Conservation (phyloP, 1,140 invertebrate species). For the Tyrophagus putrescentiae region DNA sequence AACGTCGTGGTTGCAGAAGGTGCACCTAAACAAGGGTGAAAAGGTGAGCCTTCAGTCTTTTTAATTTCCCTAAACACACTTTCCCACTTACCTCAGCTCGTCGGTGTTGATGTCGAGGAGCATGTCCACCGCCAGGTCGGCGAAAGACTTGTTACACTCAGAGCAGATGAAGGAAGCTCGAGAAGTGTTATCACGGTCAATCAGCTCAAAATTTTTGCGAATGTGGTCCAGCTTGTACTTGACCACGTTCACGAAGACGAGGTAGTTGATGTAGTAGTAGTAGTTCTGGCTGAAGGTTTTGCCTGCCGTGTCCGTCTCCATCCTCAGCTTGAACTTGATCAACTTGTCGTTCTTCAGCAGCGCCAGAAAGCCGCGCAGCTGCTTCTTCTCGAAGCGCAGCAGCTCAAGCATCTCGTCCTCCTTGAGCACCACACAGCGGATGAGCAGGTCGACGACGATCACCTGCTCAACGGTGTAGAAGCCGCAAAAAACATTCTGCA, state of each 20-base stretch:
- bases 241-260: constrained; percentile 82
- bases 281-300: constrained; percentile 93
- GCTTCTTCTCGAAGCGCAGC: constrained; percentile 84
- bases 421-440: constrained; percentile 88
- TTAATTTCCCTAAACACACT: no score
- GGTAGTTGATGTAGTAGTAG: constrained; percentile 95
- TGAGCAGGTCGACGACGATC: constrained; percentile 83
- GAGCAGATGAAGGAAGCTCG: constrained; percentile 87
- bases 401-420: constrained; percentile 90
- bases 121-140: constrained; percentile 63
- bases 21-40: constrained; percentile 43
- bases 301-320: constrained; percentile 87
- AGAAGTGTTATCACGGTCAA: constrained; percentile 82
- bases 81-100: constrained; percentile 47
- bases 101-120: constrained; percentile 67
- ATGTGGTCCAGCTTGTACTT: constrained; percentile 93
- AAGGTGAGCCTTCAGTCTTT: no score
- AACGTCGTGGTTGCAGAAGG: constrained; percentile 68
- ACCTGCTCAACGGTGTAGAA: constrained; percentile 88
- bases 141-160: constrained; percentile 73
- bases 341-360: constrained; percentile 82
- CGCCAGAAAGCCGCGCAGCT: constrained; percentile 68
- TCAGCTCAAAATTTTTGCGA: constrained; percentile 83
- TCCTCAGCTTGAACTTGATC: constrained; percentile 74
- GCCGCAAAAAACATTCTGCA: constrained; percentile 69